Percentiles rank a stretch among this genome's conserved stretches.
Conservation (phyloP, 1,140 invertebrate species). For the Scaptomyza pallida region DNA sequence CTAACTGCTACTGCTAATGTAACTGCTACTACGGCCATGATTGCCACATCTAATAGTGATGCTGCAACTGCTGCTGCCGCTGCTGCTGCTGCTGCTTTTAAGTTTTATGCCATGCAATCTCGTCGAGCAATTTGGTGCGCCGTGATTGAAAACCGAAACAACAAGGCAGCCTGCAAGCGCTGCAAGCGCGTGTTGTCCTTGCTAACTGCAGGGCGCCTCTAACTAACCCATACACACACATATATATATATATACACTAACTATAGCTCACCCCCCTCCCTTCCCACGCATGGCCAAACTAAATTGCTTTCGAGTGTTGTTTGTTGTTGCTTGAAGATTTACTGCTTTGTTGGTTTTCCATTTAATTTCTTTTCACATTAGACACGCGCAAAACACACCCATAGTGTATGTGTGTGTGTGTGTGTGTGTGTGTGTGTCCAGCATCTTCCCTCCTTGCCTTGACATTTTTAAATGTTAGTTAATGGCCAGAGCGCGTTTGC, state of each 20-base stretch:
- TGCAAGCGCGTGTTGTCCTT: slow-evolving; percentile 17
- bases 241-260: no score
- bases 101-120: slow-evolving; percentile 16
- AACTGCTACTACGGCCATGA: background rate
- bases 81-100: background rate
- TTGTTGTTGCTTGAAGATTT: slow-evolving; percentile 76
- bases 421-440: slow-evolving; percentile 4
- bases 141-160: slow-evolving; percentile 41
- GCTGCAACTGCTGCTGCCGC: no score
- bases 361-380: slow-evolving; percentile 75
- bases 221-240: background rate
- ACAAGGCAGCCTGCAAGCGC: background rate
- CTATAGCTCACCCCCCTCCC: background rate
- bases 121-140: slow-evolving; percentile 26
- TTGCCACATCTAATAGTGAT: background rate
- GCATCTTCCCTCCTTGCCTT: slow-evolving; percentile 25
- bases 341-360: slow-evolving; percentile 73
- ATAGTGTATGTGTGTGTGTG: slow-evolving; percentile 1
- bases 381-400: slow-evolving; percentile 25
- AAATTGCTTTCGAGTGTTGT: slow-evolving; percentile 79
- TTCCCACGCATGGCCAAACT: slow-evolving; percentile 41
- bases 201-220: slow-evolving; percentile 8
- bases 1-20: background rate
- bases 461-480: slow-evolving; percentile 78
- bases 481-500: slow-evolving; percentile 49